These are phyloP conservation scores for Amphipyra berbera DNA, from an alignment of 2,888 invertebrate genomes.

Conservation along the genomic window DNA sequence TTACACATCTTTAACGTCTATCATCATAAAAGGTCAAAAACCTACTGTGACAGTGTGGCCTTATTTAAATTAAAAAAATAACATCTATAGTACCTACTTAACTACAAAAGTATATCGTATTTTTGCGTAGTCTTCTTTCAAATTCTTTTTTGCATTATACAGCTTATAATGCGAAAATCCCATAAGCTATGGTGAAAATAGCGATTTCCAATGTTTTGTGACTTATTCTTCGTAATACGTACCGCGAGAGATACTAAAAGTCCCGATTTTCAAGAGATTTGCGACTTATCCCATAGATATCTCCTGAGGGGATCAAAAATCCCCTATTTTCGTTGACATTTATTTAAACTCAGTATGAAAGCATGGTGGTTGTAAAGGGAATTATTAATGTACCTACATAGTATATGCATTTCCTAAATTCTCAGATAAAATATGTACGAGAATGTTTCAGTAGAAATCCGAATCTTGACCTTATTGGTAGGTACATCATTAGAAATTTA, in stretches of 20 bases:
- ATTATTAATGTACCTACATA: background rate
- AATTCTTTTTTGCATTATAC: conserved; percentile 9
- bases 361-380: background rate
- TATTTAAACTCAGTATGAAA: conserved; percentile 2
- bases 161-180: background rate
- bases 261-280: conserved; percentile 12
- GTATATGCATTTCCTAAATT: too few species aligned
- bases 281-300: conserved; percentile 6
- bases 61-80: too few species aligned
- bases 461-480: too few species aligned
- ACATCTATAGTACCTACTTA: too few species aligned
- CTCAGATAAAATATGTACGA: too few species aligned
- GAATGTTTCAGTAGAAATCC: too few species aligned
- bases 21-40: too few species aligned
- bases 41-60: too few species aligned
- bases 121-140: too few species aligned
- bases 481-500: too few species aligned
- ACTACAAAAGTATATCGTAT: too few species aligned
- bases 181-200: conserved; percentile 1
- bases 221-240: conserved; percentile 5
- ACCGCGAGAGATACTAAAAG: conserved; percentile 1
- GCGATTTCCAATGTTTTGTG: conserved; percentile 10
- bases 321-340: background rate
- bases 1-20: too few species aligned
- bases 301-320: conserved; percentile 4